Base-by-base conservation (phyloP, 2,888 invertebrate species). In the Dasypogon diadema region DNA sequence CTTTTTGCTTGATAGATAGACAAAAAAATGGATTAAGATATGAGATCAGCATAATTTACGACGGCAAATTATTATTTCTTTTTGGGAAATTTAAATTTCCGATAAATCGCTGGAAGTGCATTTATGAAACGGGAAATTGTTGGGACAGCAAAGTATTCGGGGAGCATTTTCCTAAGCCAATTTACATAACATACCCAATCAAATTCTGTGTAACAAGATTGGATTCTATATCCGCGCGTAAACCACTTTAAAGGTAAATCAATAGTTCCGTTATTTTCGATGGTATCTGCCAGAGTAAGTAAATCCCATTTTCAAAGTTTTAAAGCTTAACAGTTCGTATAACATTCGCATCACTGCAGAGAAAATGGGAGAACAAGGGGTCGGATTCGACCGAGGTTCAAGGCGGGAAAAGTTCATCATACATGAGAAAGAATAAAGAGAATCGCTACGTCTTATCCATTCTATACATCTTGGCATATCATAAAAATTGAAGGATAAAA, bases 401-500 rank as follows among this genome's bases (percentile, higher is more conserved):
- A 42, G n/a, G n/a, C 12, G 42, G n/a, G 42, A 42, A 12, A 42
- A 42, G 22, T 54, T 54, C 54, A 54, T 18, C 54, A 54, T 54
- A 54, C 22, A 54, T 18, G 21, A 54, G 21, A 54, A 54, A 6
- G 54, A 21, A 54, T 54, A 54, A 54, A 14, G 21, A 54, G 54
- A 54, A 54, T 18, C 18, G 12, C n/a, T 54, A 6, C 54, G 16
- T 54, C 14, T 54, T 54, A 54, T 54, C 54, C 54, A 8, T 18
- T 54, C 21, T 24, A 24, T 65, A 46, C 24, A 65, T 46, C 65
- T 65, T 42, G n/a, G 37, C 46, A 65, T 65, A 65, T 65, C 42
- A 65, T 37, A 65, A 65, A 65, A 65, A 65, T 65, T 65, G 65
- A 65, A 65, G 46, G 14, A 65, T 65, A 65, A 65, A 65, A 24